Evolutionary conservation across 1,140 invertebrate species (phyloP).

Genomic region (Drosophila sucinea): DNA sequence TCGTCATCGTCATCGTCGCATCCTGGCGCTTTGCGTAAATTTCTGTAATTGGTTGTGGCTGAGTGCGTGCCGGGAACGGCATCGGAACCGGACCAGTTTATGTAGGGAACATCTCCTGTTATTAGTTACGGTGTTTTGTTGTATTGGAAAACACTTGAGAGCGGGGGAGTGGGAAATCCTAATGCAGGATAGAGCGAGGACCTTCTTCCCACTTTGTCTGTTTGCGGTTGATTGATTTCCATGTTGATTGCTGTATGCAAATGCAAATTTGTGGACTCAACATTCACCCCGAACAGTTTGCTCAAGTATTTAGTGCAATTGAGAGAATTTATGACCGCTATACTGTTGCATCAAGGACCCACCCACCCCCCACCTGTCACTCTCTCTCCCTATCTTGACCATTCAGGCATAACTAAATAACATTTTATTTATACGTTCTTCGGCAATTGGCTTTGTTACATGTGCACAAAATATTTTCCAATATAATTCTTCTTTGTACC

Average conservation of each 20-base stretch:
- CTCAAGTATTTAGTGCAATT: conserved; percentile 42
- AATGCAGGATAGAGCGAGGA: conserved; percentile 17
- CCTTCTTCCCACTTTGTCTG: conserved; percentile 9
- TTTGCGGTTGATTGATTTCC: conserved; percentile 77
- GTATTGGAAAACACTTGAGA: conserved; percentile 72
- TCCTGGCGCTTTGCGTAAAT: conserved; percentile 70
- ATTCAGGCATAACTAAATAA: conserved; percentile 46
- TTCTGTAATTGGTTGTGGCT: conserved; percentile 77
- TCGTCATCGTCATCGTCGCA: conserved; percentile 27
- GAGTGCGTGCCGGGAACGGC: conserved; percentile 54
- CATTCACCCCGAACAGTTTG: conserved; percentile 12
- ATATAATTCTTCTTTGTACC: conserved; percentile 56
- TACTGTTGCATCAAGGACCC: conserved; percentile 43
- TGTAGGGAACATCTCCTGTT: conserved; percentile 41
- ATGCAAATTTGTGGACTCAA: conserved; percentile 52
- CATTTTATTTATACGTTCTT: conserved; percentile 26
- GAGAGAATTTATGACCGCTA: conserved; percentile 24
- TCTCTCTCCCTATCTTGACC: neutral
- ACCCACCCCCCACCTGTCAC: neutral
- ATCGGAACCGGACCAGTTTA: conserved; percentile 19
- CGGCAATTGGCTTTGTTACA: conserved; percentile 66
- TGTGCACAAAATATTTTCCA: conserved; percentile 57
- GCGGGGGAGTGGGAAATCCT: conserved; percentile 25
- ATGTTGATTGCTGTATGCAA: conserved; percentile 73
- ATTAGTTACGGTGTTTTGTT: conserved; percentile 68